These are phyloP conservation scores for Diuraphis noxia DNA, from an alignment of 1,140 invertebrate genomes.

Conservation along the genomic window DNA sequence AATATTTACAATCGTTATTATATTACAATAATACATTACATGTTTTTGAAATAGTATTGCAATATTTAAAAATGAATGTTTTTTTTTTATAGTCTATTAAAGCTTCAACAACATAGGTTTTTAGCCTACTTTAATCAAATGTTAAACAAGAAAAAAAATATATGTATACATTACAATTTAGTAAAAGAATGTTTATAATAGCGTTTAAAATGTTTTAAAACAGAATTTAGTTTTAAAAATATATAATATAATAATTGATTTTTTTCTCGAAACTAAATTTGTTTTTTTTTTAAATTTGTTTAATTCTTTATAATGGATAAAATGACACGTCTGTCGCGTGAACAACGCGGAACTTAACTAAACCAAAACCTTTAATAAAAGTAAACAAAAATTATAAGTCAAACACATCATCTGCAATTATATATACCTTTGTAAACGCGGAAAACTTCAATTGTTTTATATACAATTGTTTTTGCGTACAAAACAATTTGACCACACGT, in stretches of 20 bases:
- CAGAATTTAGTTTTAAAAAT: neutral
- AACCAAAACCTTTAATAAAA: neutral
- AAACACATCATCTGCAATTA: neutral
- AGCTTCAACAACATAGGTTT: too few relatives aligned
- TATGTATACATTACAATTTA: neutral
- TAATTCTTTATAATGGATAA: neutral
- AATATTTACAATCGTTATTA: neutral
- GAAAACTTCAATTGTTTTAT: slow-evolving; percentile 27
- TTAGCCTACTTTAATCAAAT: too few relatives aligned
- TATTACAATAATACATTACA: neutral
- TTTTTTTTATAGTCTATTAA: too few relatives aligned
- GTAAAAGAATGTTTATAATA: neutral
- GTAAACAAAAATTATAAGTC: slow-evolving; percentile 32
- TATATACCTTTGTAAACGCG: slow-evolving; percentile 22
- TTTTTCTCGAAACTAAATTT: neutral
- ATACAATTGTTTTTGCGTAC: neutral
- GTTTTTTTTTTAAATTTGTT: neutral
- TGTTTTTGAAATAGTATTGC: neutral
- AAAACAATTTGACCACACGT: slow-evolving; percentile 24
- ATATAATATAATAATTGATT: neutral
- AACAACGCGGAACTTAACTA: slow-evolving; percentile 46
- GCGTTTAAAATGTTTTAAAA: neutral
- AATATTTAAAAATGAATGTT: too few relatives aligned
- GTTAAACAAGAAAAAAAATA: neutral
- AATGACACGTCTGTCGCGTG: neutral